Evolutionary conservation across 2,888 invertebrate species (phyloP), one percentile per base, ranked within the genome.

Genomic region (Hydropsyche betteni): DNA sequence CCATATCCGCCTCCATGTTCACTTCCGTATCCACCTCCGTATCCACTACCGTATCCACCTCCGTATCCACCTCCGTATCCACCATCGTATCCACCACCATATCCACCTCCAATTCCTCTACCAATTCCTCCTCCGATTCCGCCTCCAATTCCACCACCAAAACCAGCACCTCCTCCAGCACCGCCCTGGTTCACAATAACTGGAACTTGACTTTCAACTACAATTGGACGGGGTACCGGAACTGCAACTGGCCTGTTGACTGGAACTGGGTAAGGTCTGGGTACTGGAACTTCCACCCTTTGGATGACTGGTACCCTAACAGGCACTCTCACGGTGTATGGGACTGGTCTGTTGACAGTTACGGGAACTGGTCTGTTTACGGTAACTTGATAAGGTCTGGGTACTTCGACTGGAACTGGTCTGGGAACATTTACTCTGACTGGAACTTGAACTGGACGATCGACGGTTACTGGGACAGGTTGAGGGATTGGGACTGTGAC

Each of bases 341-440:
- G 80, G 4, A 80, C 76, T 44, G 79, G 78, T 38, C 76, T 76
- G 64, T 79, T 75, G 4, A 79, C 77, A 24, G 78, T 76, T 58
- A 78, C 76, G 3, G 76, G 77, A 6, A 79, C 79, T 24, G 53
- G 55, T 55, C 77, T 77, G 5, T 77, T 76, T 5, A 79, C 77
- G 14, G 74, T 70, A 34, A 79, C 77, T 51, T 75, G 75, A 64
- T 79, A 79, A 10, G 79, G 79, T 79, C 82, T 87, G 79, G 86
- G 86, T 81, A 86, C 86, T 80, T 86, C 86, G 75, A 87, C 86
- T 14, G 88, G 87, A 4, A 87, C 86, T 73, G 87, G 86, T 77
- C 83, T 83, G 2, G 86, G 86, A 34, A 87, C 84, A 80, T 87
- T 89, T 0, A 89, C 88, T 33, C 51, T 5, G 4, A 78, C 77